phyloP scores from a whole-genome alignment of 2,888 invertebrate genomes.

The Cylindroiulus punctatus region DNA sequence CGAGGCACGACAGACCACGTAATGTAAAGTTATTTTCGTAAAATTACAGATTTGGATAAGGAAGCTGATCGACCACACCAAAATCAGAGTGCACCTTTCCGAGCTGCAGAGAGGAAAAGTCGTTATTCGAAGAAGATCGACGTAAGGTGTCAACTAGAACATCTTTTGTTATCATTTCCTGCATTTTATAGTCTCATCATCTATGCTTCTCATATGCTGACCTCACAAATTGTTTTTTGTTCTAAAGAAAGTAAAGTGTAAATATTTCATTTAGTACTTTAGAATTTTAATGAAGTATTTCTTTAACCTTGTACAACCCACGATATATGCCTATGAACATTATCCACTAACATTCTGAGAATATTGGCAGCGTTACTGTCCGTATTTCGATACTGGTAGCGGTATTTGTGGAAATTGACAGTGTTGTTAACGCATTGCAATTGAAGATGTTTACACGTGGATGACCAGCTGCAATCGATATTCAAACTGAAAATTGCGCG shows the following conservation, averaged over 20 bases:
- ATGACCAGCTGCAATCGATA: no score
- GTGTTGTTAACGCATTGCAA: no score
- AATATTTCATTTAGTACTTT: neutral
- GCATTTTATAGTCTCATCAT: neutral
- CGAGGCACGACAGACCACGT: neutral
- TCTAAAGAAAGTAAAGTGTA: neutral
- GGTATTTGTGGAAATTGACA: no score
- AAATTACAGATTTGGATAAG: conserved; percentile 85
- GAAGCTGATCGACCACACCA: conserved; percentile 79
- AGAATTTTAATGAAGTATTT: no score
- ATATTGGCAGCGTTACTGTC: no score
- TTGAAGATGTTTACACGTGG: no score
- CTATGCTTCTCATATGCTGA: neutral
- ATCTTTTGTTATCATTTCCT: neutral
- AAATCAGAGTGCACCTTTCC: conserved; percentile 84
- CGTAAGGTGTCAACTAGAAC: neutral
- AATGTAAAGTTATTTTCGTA: conserved; percentile 48
- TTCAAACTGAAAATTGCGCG: no score
- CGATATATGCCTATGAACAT: no score
- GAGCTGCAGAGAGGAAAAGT: conserved; percentile 89
- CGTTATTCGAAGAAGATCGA: conserved; percentile 70
- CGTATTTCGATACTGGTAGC: no score
- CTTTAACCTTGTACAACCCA: no score
- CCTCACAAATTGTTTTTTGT: neutral
- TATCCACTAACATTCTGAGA: no score